Percentiles rank a stretch among this genome's conserved stretches.
phyloP scores from a whole-genome alignment of 2,797 vertebrate genomes.

The Staurois parvus region DNA sequence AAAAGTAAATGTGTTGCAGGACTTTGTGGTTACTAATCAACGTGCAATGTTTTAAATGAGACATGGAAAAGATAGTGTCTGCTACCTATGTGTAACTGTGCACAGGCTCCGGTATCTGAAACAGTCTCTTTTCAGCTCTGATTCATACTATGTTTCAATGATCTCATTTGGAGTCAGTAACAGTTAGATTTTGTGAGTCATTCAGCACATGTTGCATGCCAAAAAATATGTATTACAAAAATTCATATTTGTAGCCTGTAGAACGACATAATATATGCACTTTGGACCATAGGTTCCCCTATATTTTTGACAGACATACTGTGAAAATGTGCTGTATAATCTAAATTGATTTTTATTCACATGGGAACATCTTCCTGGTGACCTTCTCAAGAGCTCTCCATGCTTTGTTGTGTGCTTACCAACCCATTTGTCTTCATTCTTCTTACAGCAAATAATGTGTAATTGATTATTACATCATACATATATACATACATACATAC shows the following conservation, averaged over 20 bases:
- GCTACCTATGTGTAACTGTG: neutral
- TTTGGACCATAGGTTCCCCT: too few species aligned
- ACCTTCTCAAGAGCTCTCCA: too few species aligned
- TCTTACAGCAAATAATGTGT: too few species aligned
- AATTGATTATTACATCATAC: too few species aligned
- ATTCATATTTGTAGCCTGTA: neutral
- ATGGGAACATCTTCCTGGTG: too few species aligned
- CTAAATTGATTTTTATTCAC: too few species aligned
- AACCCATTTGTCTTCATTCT: too few species aligned
- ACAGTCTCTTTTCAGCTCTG: neutral
- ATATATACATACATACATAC: too few species aligned
- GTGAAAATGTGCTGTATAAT: too few species aligned
- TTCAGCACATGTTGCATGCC: neutral
- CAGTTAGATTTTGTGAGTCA: conserved; percentile 14
- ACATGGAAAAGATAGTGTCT: neutral
- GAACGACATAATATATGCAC: neutral
- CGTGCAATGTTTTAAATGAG: neutral
- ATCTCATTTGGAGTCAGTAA: conserved; percentile 3
- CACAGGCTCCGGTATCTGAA: too few species aligned
- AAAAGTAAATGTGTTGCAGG: neutral
- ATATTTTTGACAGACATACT: too few species aligned
- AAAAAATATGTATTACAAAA: neutral
- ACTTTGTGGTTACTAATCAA: neutral
- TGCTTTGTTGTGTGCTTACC: too few species aligned
- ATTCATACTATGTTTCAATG: conserved; percentile 13